Evolutionary conservation across 2,888 invertebrate species (phyloP), one percentile per base, ranked within the genome.

Genomic region (Cheilosia grossa): DNA sequence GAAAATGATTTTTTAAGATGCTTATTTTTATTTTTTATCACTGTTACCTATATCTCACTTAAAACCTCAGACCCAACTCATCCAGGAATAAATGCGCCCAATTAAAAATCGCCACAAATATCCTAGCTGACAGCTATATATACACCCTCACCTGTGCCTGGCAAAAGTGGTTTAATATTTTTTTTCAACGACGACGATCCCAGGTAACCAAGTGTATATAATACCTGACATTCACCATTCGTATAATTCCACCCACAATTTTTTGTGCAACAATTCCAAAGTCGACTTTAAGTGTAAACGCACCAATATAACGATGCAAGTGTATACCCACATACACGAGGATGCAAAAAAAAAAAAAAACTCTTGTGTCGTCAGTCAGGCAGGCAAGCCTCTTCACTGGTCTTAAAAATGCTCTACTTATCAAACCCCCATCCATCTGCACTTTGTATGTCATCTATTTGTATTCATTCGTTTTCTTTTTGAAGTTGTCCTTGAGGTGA

Each of bases 161-260:
- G 30, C 17, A 6, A 15, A 66, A 53, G 40, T 27, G 2, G 27
- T 54, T 67, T 42, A 27, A 44, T 27, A 33, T 56, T 47, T 54
- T 40, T 40, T 37, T 44, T 30, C 27, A 78, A 63, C 19, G 56
- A 79, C 24, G 51, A 64, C 49, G 56, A 40, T 64, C 24, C 58
- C 24, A 64, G 49, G 49, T 49, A 49, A 17, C 58, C 72, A 58
- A 10, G 13, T 64, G 79, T 42, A 30, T 7, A 2, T 0, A 30
- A 56, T 58, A 58, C 79, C 72, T 79, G 79, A 70, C 79, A 79
- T 79, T 70, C 58, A 79, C 51, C 70, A 58, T 72, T 79, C 19
- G 51, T 64, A 64, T 72, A 64, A 78, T 69, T 30, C 44, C 37
- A 49, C 30, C 51, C 30, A 19, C 30, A 19, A 47, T 63, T 51